phyloP scores from a whole-genome alignment of 2,797 vertebrate genomes.

The Natrix natrix region DNA sequence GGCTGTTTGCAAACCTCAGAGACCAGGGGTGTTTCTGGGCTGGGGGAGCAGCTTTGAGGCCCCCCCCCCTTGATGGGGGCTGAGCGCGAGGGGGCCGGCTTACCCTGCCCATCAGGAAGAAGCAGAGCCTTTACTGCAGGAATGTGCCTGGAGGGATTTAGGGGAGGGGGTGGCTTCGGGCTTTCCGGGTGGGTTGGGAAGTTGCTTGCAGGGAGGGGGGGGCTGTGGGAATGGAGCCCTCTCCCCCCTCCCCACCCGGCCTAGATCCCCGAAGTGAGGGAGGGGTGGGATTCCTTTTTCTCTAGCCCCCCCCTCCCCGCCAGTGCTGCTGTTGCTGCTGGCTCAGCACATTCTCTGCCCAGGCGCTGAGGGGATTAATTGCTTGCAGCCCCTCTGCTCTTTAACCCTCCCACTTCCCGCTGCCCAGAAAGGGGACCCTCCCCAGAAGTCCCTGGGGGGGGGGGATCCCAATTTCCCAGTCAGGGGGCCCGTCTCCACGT shows the following conservation, averaged over 20 bases:
- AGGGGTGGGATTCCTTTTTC: background rate
- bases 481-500: background rate
- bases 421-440: background rate
- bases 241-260: background rate
- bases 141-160: background rate
- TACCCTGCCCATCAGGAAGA: background rate
- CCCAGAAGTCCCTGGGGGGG: background rate
- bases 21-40: background rate
- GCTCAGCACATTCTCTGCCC: conserved; percentile 73
- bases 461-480: background rate
- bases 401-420: background rate
- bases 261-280: background rate
- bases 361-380: conserved; percentile 70
- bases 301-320: conserved; percentile 28
- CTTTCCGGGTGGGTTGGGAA: background rate
- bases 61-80: background rate
- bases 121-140: background rate
- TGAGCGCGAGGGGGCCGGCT: background rate
- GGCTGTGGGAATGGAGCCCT: background rate
- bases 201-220: background rate
- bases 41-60: background rate
- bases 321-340: conserved; percentile 38
- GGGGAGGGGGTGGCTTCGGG: background rate
- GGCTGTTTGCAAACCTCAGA: background rate
- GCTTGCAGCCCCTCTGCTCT: background rate